Evolutionary conservation across 1,140 invertebrate species (phyloP).

Genomic region (Melanaphis sacchari): DNA sequence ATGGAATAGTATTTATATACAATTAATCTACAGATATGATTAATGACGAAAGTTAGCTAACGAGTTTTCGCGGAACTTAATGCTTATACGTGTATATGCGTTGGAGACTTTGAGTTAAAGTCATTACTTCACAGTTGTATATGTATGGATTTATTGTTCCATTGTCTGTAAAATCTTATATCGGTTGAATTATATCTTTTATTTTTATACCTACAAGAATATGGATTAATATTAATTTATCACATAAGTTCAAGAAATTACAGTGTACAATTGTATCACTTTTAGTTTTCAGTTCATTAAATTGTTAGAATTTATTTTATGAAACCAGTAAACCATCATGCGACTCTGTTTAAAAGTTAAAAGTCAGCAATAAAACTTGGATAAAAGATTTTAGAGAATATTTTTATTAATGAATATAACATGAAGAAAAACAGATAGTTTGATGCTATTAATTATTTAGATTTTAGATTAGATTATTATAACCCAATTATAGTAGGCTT

Average conservation of each 20-base stretch:
- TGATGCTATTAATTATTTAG: background rate
- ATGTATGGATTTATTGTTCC: background rate
- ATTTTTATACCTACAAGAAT: background rate
- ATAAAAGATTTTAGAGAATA: background rate
- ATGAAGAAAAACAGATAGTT: background rate
- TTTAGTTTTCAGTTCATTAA: background rate
- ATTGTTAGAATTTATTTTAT: background rate
- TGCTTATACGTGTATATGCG: background rate
- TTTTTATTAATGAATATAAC: background rate
- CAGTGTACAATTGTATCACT: background rate
- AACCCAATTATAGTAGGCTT: background rate
- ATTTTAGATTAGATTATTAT: background rate
- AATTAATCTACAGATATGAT: conserved; percentile 12
- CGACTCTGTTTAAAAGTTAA: background rate
- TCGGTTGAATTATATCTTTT: background rate
- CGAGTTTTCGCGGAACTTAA: background rate
- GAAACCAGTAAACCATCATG: background rate
- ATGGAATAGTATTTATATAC: background rate
- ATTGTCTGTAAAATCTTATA: background rate
- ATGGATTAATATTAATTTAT: background rate
- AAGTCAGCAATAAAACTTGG: background rate
- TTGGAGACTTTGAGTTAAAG: background rate
- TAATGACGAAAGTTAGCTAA: conserved; percentile 4
- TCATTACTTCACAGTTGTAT: background rate
- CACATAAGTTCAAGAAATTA: background rate